Base-by-base conservation (phyloP, 2,797 vertebrate genomes). In the Dryobates pubescens region DNA sequence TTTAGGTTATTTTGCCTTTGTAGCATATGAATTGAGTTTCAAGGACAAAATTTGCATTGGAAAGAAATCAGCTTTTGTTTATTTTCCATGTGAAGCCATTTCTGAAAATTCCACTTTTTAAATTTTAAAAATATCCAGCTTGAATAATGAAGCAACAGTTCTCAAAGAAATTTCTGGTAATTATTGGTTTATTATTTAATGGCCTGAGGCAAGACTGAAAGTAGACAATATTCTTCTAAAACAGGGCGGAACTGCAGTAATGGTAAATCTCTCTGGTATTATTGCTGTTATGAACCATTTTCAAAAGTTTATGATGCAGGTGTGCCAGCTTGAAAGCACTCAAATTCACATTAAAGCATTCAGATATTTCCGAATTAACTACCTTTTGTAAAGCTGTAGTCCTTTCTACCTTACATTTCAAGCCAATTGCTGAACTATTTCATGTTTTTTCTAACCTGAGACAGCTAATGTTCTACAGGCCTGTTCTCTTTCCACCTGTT, bases 161-260 rank as follows among this genome's bases (percentile, higher is more conserved):
- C 57, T 58, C 18, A 72, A 56, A 54, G 69, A 82, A 69, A 92
- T 86, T 96, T 88, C 49, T 91, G n/a, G 27, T 81, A 93, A 92
- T 92, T 94, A 92, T 78, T 62, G 23, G 10, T 94, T 92, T 92
- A 89, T 90, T 93, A 93, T 94, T 92, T 86, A 67, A 53, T 74
- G 75, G 34, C 75, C 62, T 58, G 54, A 92, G 51, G 84, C 41
- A 73, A 94, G 70, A 47, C 23, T 69, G 53, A 87, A 51, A 61
- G 51, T 30, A 61, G 14, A 53, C 45, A 82, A 64, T 3, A 4
- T 81, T 83, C 29, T 74, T 91, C 67, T 80, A 88, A 93, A 85
- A 51, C 36, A 77, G 34, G 57, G 34, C 93, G 77, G 43, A 88
- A 62, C 41, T 47, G 64, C 71, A 88, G 16, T 56, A 87, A 74